Percentiles rank a stretch among this genome's conserved stretches.
Evolutionary conservation across 2,888 invertebrate genomes (phyloP).

Genomic region (Xylophagus ater): DNA sequence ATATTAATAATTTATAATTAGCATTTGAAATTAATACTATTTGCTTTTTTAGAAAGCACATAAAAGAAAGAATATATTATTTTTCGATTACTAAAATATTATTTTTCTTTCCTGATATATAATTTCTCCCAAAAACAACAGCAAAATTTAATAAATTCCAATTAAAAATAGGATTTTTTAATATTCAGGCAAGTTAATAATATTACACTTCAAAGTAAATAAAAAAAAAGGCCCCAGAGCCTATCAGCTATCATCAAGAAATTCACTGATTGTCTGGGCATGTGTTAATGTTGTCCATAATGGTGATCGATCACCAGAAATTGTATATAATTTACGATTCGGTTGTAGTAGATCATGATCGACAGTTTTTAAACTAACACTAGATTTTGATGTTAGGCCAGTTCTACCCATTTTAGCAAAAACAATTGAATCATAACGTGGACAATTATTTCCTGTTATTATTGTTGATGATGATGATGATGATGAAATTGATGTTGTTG

Average conservation of each 20-base stretch:
- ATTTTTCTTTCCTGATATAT: too few species aligned
- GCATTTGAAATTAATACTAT: too few species aligned
- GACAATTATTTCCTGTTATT: conserved; percentile 3
- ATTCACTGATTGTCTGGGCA: conserved; percentile 47
- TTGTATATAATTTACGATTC: conserved; percentile 22
- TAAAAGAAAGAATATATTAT: too few species aligned
- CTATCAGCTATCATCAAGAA: conserved; percentile 22
- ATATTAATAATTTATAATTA: too few species aligned
- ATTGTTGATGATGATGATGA: conserved; percentile 14
- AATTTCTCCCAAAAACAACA: too few species aligned
- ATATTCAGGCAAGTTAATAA: too few species aligned
- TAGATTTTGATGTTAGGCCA: conserved; percentile 2
- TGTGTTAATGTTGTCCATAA: conserved; percentile 72
- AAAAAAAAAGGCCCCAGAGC: too few species aligned
- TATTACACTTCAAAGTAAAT: too few species aligned
- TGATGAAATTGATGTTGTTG: conserved; percentile 14
- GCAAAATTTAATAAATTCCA: too few species aligned
- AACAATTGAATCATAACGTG: conserved; percentile 4
- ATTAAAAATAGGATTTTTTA: too few species aligned
- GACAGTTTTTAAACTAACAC: conserved; percentile 10
- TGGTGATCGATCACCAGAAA: conserved; percentile 55
- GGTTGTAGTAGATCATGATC: conserved; percentile 12
- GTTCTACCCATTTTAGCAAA: neutral
- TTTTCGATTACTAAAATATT: too few species aligned
- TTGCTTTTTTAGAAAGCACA: too few species aligned